Conservation (phyloP, 2,888 invertebrate genomes). For the Drosophila robusta region DNA sequence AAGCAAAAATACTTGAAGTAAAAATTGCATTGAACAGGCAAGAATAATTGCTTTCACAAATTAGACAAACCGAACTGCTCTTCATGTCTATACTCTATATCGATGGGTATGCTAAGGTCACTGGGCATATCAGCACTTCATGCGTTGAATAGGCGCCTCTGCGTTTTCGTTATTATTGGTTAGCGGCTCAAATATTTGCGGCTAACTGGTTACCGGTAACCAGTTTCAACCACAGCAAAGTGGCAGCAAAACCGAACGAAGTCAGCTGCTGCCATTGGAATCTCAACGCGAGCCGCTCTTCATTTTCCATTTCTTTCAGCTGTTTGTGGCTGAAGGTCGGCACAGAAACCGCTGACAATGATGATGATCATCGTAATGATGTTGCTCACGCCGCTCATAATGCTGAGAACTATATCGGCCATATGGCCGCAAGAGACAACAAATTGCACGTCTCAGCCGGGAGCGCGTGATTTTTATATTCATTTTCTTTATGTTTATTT, state of each 20-base stretch:
- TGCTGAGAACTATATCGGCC: neutral
- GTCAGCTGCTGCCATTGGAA: conserved; percentile 1
- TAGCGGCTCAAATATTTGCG: neutral
- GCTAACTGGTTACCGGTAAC: neutral
- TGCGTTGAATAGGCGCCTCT: too few relatives aligned
- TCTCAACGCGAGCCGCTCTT: neutral
- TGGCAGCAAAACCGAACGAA: neutral
- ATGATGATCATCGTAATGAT: neutral
- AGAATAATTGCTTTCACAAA: neutral
- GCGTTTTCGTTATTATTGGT: too few relatives aligned
- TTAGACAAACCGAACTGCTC: neutral
- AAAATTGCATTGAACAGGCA: neutral
- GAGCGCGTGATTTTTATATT: conserved; percentile 40
- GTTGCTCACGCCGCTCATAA: neutral
- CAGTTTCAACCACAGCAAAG: conserved; percentile 8
- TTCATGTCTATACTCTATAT: neutral
- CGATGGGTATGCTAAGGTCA: too few relatives aligned
- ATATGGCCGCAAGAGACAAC: neutral
- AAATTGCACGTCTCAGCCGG: conserved; percentile 12
- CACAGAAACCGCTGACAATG: neutral
- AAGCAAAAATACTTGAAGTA: neutral
- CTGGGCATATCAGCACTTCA: too few relatives aligned
- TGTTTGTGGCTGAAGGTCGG: conserved; percentile 6
- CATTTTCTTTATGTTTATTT: neutral
- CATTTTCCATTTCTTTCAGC: neutral